Base-by-base conservation (phyloP, 2,797 vertebrate genomes). In the Neosilurus mollespiculum region DNA sequence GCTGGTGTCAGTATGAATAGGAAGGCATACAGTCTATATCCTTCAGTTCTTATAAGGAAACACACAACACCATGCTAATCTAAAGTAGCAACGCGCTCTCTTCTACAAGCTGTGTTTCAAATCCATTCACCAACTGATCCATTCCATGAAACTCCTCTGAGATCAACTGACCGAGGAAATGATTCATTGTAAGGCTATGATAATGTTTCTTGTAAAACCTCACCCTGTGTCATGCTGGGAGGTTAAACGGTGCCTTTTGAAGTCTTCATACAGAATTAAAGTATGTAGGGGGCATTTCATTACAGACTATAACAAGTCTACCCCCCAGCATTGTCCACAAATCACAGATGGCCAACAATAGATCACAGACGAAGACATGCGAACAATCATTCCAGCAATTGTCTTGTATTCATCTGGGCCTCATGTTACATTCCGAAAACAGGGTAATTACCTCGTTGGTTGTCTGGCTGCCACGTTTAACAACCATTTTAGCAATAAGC, bases 271-370 rank as follows among this genome's bases (percentile, higher is more conserved):
- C 43, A 75, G 49, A 65, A 65, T 64, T 26, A 71, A 80, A 83
- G 66, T 59, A 80, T 58, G 69, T 66, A 78, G 85, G 79, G 81
- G 87, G 84, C 75, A 65, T 62, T 83, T 83, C 82, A 79, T 83
- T 79, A 83, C 70, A 69, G 81, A 67, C 70, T 80, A 67, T 61
- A 86, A 75, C 18, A 73, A 22, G 22, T 34, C 14, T 51, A 24
- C 1, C 59, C 64, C 77, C 56, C 18, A 62, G 75, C 71, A 80
- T 80, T 85, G 80, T 78, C 84, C 78, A 37, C 58, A 75, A 34
- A 9, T 87, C 90, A 93, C 92, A 94, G 93, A 93, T 93, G 92
- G 92, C 79, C 85, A 43, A 37, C 84, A 86, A 86, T 87, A 69
- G 85, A 89, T 90, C 85, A 88, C 87, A 83, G 82, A 75, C 90